Evolutionary conservation across 2,113 vertebrate genomes (phyloP).

Genomic region (Muscicapa adusta): DNA sequence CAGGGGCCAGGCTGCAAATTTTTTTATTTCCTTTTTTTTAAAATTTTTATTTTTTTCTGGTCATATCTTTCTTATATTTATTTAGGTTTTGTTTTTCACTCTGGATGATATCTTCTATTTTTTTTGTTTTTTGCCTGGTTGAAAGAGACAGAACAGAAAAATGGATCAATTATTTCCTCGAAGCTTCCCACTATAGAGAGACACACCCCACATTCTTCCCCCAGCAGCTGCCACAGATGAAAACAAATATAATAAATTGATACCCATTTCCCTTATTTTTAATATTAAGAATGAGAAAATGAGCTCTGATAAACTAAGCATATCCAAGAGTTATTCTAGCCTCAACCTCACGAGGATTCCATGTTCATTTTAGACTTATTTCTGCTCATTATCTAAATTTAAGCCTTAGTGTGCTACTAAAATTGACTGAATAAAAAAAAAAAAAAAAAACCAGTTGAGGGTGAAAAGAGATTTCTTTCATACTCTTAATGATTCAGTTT

Average conservation of each 20-base stretch:
- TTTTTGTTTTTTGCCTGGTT: background rate
- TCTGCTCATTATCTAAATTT: background rate
- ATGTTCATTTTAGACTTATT: background rate
- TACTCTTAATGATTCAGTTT: background rate
- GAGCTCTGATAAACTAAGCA: background rate
- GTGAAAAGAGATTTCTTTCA: background rate
- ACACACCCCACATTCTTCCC: background rate
- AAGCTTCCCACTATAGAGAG: background rate
- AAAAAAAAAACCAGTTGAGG: background rate
- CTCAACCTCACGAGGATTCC: background rate
- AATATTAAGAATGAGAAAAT: background rate
- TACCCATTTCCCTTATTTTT: background rate
- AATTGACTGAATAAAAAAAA: background rate
- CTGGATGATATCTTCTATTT: background rate
- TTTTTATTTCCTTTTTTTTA: background rate
- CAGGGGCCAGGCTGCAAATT: constrained; percentile 20
- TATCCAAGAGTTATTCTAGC: background rate
- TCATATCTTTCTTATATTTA: background rate
- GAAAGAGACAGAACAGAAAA: background rate
- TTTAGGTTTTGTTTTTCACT: constrained; percentile 9
- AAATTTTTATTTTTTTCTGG: background rate
- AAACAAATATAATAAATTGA: background rate
- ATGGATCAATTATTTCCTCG: background rate
- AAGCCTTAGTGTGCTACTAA: background rate
- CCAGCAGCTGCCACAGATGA: background rate